Conservation (phyloP, 1,140 invertebrate species). For the Periplaneta americana region DNA sequence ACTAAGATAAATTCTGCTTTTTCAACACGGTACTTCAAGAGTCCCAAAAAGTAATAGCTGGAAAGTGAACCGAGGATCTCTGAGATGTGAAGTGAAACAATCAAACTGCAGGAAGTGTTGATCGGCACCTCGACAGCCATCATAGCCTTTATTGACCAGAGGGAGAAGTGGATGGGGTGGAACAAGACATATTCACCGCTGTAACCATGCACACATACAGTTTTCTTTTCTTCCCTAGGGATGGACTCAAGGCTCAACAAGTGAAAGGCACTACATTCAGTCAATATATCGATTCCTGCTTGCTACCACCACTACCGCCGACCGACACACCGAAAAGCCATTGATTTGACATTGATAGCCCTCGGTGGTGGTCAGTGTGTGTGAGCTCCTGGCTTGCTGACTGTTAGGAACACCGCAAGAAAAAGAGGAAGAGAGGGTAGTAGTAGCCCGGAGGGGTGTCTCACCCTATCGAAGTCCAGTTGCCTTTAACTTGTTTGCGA, state of each 20-base stretch:
- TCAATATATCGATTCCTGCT: slow-evolving; percentile 12
- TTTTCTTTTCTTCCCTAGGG: neutral
- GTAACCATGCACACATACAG: neutral
- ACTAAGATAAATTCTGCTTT: no score
- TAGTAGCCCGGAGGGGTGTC: no score
- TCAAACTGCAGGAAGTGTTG: neutral
- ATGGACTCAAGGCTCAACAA: slow-evolving; percentile 7
- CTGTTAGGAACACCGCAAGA: neutral
- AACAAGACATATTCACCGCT: neutral
- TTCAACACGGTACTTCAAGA: no score
- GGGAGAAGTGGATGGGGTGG: neutral
- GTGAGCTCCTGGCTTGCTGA: neutral
- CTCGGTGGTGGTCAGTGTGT: neutral
- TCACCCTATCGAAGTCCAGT: neutral
- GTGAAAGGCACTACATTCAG: neutral
- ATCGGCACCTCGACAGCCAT: neutral
- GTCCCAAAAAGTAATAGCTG: no score
- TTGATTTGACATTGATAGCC: slow-evolving; percentile 17
- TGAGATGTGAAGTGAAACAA: no score
- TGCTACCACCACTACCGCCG: neutral
- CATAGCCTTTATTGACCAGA: neutral
- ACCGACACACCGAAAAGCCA: slow-evolving; percentile 10
- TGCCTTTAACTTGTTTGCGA: neutral
- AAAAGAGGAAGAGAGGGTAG: no score
- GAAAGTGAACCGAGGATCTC: no score